phyloP scores from a whole-genome alignment of 2,113 vertebrate genomes.

The Gopherus flavomarginatus region DNA sequence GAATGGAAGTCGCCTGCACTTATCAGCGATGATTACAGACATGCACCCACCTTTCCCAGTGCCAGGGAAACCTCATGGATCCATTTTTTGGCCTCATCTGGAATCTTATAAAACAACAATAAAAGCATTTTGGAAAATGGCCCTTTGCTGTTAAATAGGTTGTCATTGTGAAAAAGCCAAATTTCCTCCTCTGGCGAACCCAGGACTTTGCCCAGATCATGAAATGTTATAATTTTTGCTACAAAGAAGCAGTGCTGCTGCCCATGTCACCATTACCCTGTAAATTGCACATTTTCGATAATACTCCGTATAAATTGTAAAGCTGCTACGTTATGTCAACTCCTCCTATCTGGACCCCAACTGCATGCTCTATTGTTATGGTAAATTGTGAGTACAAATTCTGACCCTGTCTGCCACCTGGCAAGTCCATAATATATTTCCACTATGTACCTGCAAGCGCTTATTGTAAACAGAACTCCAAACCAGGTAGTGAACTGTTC shows the following conservation, averaged over 20 bases:
- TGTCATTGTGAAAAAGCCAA: neutral
- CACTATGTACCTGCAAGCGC: neutral
- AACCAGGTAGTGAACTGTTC: neutral
- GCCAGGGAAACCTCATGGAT: conserved; percentile 9
- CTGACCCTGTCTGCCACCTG: neutral
- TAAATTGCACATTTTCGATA: neutral
- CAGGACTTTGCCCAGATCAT: accelerated
- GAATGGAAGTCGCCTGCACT: conserved; percentile 20
- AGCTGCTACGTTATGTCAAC: neutral
- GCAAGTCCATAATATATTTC: neutral
- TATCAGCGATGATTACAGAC: neutral
- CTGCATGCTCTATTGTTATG: neutral
- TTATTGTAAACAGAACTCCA: neutral
- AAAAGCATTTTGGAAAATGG: neutral
- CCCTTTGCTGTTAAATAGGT: neutral
- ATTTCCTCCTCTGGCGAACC: neutral
- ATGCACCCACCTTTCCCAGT: neutral
- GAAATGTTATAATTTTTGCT: accelerated
- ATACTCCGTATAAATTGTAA: neutral
- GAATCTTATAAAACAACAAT: neutral
- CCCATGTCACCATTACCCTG: neutral
- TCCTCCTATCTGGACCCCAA: neutral
- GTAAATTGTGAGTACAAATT: neutral
- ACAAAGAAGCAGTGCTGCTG: accelerated
- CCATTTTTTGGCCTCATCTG: neutral